Percentiles rank a stretch among this genome's conserved stretches.
Conservation (phyloP, 2,797 vertebrate genomes). For the Ctenopoma multispine region DNA sequence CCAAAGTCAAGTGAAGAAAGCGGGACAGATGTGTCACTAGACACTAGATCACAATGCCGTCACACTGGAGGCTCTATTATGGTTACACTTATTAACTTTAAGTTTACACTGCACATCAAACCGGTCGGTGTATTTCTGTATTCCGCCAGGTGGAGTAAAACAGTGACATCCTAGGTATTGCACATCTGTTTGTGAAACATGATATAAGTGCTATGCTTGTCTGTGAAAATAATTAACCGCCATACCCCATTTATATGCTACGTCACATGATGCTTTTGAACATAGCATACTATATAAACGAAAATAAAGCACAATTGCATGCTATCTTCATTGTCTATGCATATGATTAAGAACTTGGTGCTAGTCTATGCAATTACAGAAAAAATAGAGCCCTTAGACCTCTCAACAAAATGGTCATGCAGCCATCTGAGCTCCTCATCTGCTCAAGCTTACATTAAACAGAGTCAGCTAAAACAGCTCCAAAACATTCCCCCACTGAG, state of each 20-base stretch:
- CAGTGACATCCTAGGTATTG: background rate
- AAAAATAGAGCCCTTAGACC: conserved; percentile 3
- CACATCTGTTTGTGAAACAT: conserved; percentile 17
- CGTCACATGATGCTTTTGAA: background rate
- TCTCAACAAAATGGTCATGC: conserved; percentile 25
- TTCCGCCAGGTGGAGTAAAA: background rate
- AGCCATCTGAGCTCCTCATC: conserved; percentile 46
- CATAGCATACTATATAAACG: background rate
- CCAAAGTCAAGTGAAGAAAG: conserved; percentile 7
- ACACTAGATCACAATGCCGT: background rate
- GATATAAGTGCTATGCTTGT: background rate
- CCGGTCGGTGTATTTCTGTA: background rate
- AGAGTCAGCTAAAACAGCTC: conserved; percentile 53
- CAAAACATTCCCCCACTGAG: conserved; percentile 65
- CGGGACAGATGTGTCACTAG: background rate
- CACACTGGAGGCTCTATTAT: conserved; percentile 8
- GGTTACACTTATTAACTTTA: too few relatives aligned
- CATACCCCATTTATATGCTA: background rate
- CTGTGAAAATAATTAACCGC: conserved; percentile 9
- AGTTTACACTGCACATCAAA: background rate
- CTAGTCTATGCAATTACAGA: background rate
- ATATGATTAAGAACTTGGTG: background rate
- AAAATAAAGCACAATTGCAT: conserved; percentile 7
- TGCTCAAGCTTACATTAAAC: conserved; percentile 43
- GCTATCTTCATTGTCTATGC: background rate